Base-by-base conservation (phyloP, 35 echinoderm and acorn worm genomes). In the Acanthaster planci region DNA sequence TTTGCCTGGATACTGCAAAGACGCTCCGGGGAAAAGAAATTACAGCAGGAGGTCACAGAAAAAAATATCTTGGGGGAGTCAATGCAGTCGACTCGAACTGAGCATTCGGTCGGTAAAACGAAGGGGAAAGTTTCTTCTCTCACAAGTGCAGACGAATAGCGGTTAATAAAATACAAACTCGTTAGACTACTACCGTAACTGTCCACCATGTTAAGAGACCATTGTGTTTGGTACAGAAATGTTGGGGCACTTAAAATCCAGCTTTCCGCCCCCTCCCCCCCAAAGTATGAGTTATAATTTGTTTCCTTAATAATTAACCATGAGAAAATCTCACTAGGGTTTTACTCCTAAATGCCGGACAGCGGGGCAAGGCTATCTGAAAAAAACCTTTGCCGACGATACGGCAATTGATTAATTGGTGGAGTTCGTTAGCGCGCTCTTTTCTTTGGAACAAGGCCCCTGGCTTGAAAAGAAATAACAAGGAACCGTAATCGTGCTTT, bases 111-210 rank as follows among this genome's bases (percentile, higher is more conserved):
- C 64, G 64, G 34, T 72, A 72, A 72, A 34, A 47, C 4, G 4
- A 47, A 47, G 64, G 64, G 22, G 7, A 31, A 72, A 72, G 64
- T 72, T 72, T 31, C 64, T 1, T 26, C 34, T 26, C 34, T 72
- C 30, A 34, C 34, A 0, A 72, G 34, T 8, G 23, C 26, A 34
- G 29, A 26, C 64, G 34, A 72, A 26, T 72, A 35, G 64, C 21
- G 64, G 21, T 31, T 72, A 72, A 72, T 72, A 72, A 19, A 72
- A 72, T 72, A 29, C 64, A 72, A 72, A 72, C 64, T 72, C 64
- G 34, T 72, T 72, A 72, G 64, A 14, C 34, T 14, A 72, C 64
- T 34, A 72, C 64, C 64, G 34, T 19, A 8, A 67, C n/a, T 67
- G 59, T 67, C 16, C 14, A 19, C 22, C 12, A 12, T 47, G 12